Base-by-base conservation (phyloP, 2,797 vertebrate genomes). In the Lophius americanus region DNA sequence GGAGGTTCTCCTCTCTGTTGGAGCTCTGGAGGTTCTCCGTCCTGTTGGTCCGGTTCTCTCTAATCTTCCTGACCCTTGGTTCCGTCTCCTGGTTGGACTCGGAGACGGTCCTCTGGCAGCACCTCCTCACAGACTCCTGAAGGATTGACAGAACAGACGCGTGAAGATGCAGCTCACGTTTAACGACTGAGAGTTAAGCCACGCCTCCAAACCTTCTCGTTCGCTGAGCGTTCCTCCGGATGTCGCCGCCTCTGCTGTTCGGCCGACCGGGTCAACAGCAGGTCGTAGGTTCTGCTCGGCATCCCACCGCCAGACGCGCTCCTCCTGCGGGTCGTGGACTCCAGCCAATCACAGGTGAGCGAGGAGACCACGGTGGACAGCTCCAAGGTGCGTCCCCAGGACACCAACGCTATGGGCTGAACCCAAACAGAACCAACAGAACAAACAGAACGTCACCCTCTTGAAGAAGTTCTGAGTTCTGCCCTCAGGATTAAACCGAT, bases 391-490 rank as follows among this genome's bases (percentile, higher is more conserved):
- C 71, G 83, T 62, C 94, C 94, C 95, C 94, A 95, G 1, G 92
- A 92, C 12, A 91, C 93, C 80, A 95, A 52, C 1, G 92, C 93
- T 61, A 96, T 62, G 1, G 95, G 95, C 96, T 97, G 63, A 68
- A 68, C 56, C 66, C 42, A 76, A 67, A 55, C 35, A 23, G 41
- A 42, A 63, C 41, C 46, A 44, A 52, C 1, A 65, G 43, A 9
- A 14, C 49, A 10, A 8, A 32, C 14, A 1, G 5, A 5, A 41
- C 39, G 8, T 5, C 39, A 23, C 23, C 23, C 23, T 23, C 23
- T 23, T 41, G 39, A 41, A 41, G 8, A 41, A 41, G 39, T 41
- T 23, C 23, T 23, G 23, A 23, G 23, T 23, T 23, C 23, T 23
- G 23, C 23, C 23, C 23, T 23, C 23, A 23, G 23, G 23, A 23